Base-by-base conservation (phyloP, 2,113 vertebrate genomes). In the Osmerus mordax region DNA sequence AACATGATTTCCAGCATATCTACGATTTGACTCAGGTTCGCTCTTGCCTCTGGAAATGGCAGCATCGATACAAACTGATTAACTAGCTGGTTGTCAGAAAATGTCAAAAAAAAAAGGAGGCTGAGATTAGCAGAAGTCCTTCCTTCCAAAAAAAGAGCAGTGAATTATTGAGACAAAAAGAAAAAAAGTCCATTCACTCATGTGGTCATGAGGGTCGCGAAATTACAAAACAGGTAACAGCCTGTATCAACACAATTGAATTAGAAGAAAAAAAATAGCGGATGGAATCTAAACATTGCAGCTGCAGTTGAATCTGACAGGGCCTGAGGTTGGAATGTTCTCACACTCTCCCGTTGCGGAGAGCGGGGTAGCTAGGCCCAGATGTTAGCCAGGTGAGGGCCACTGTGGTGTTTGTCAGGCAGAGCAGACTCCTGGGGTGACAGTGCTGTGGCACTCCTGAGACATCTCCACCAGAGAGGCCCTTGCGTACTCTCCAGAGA, bases 1-100 rank as follows among this genome's bases (percentile, higher is more conserved):
- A 92, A 92, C 90, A 91, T 91, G 87, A 86, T 91, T 87, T 84
- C 73, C 73, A 78, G 87, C 87, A 91, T 91, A 91, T 90, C 83
- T 88, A 71, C 81, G 29, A 82, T 83, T 86, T 85, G 85, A 86
- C 87, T 84, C 67, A 70, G 77, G 70, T 32, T 71, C 55, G 72
- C 67, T 78, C 72, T 83, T 78, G 81, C 87, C 87, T 85, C 82
- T 55, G 82, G 90, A 91, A 87, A 90, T 90, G 83, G 87, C 84
- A 78, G 78, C 78, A 71, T 90, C 82, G 81, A 87, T 90, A 82
- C 74, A 84, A 86, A 76, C 77, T 77, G 70, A 86, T 74, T 81
- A 80, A 87, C 80, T 51, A 47, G 62, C 29, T 62, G 73, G 73
- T 74, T 60, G 32, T 88, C 83, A 83, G 78, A 87, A 82, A 81